phyloP scores from a whole-genome alignment of 92 coral and sea anemone genomes.

The Palythoa grandis region DNA sequence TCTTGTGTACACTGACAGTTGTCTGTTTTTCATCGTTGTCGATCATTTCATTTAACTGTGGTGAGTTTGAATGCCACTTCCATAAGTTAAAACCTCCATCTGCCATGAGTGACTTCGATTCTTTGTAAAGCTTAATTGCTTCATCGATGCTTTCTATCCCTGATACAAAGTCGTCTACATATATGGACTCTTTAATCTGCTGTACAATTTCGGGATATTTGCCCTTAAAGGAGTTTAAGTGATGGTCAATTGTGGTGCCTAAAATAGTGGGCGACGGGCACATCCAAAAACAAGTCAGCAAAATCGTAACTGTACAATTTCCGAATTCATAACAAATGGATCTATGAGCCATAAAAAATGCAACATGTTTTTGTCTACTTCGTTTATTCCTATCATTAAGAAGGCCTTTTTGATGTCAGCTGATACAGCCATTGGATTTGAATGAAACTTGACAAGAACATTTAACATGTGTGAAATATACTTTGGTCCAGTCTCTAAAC shows the following conservation, averaged over 20 bases:
- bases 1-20: slow-evolving; percentile 11
- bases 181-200: slow-evolving; percentile 34
- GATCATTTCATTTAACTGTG: slow-evolving; percentile 2
- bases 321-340: slow-evolving; percentile 47
- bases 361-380: slow-evolving; percentile 54
- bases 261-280: slow-evolving; percentile 49
- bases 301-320: slow-evolving; percentile 41
- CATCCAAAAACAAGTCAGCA: slow-evolving; percentile 43
- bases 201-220: slow-evolving; percentile 43
- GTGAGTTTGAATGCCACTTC: slow-evolving; percentile 50
- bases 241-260: slow-evolving; percentile 48
- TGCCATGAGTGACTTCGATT: slow-evolving; percentile 51
- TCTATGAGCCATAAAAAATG: slow-evolving; percentile 61
- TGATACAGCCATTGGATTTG: slow-evolving; percentile 28
- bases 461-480: slow-evolving; percentile 47
- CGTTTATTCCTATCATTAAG: slow-evolving; percentile 52
- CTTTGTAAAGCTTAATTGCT: slow-evolving; percentile 47
- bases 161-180: slow-evolving; percentile 49
- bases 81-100: slow-evolving; percentile 63
- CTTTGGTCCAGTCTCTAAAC: slow-evolving; percentile 19
- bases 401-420: slow-evolving; percentile 60
- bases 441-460: slow-evolving; percentile 50
- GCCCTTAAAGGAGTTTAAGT: slow-evolving; percentile 31
- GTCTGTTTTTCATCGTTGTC: slow-evolving; percentile 20
- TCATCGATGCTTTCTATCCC: slow-evolving; percentile 15